Conservation (phyloP, 1,140 invertebrate species). For the Patella vulgata region DNA sequence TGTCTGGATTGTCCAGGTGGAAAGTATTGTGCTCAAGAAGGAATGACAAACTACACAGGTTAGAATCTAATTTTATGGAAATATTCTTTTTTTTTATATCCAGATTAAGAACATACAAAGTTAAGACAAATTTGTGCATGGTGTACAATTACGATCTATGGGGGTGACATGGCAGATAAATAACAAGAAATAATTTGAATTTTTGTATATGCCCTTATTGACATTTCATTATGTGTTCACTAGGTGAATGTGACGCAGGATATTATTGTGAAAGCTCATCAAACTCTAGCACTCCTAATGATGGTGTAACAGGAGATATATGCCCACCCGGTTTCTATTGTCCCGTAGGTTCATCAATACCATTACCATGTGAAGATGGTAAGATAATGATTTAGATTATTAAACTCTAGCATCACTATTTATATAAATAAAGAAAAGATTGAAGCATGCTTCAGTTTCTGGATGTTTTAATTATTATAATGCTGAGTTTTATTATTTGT, state of each 20-base stretch:
- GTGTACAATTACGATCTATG: too few species aligned
- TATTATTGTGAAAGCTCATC: slow-evolving; percentile 56
- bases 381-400: slow-evolving; percentile 21
- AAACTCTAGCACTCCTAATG: slow-evolving; percentile 51
- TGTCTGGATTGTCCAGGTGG: slow-evolving; percentile 60
- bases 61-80: slow-evolving; percentile 11
- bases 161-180: neutral
- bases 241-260: slow-evolving; percentile 50
- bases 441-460: too few species aligned
- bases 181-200: neutral
- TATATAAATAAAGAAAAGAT: too few species aligned
- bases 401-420: too few species aligned
- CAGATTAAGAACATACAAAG: too few species aligned
- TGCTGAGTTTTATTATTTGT: neutral
- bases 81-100: too few species aligned
- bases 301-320: slow-evolving; percentile 56
- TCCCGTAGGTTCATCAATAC: slow-evolving; percentile 41
- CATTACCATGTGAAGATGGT: slow-evolving; percentile 59
- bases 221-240: too few species aligned
- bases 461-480: too few species aligned
- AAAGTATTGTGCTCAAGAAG: slow-evolving; percentile 51
- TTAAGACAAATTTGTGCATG: too few species aligned
- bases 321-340: slow-evolving; percentile 60
- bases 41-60: slow-evolving; percentile 54
- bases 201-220: neutral